A percentile compares a stretch with the other conserved stretches of the same genome.
Conservation (phyloP, 2,113 vertebrate species). For the Thomomys bottae region DNA sequence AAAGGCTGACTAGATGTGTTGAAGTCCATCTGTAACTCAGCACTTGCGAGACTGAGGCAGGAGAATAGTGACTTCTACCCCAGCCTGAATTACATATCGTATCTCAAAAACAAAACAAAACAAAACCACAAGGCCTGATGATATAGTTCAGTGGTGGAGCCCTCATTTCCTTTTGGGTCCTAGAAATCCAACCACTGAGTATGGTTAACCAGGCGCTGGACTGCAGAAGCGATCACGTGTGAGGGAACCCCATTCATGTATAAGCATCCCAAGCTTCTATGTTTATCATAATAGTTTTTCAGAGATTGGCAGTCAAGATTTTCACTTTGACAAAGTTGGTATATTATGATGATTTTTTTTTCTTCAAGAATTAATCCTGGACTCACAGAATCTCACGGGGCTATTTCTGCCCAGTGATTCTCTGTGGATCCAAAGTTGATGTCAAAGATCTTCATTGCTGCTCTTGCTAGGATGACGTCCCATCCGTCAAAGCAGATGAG, state of each 20-base stretch:
- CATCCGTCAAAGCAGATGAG: background rate
- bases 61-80: too few species aligned
- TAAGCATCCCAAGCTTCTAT: background rate
- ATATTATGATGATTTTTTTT: too few species aligned
- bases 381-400: too few species aligned
- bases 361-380: too few species aligned
- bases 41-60: too few species aligned
- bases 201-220: background rate
- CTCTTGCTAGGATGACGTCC: background rate
- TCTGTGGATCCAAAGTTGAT: background rate
- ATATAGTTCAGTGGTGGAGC: too few species aligned
- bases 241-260: background rate
- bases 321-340: background rate
- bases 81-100: too few species aligned
- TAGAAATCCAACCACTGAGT: background rate
- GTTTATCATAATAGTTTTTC: background rate
- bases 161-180: background rate
- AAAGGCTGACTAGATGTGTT: background rate
- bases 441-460: background rate
- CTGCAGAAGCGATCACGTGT: background rate
- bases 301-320: background rate
- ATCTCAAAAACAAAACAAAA: too few species aligned
- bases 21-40: too few species aligned
- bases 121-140: too few species aligned
- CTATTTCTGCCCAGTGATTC: background rate